Base-by-base conservation (phyloP, 2,888 invertebrate species). In the Elysia crispata region DNA sequence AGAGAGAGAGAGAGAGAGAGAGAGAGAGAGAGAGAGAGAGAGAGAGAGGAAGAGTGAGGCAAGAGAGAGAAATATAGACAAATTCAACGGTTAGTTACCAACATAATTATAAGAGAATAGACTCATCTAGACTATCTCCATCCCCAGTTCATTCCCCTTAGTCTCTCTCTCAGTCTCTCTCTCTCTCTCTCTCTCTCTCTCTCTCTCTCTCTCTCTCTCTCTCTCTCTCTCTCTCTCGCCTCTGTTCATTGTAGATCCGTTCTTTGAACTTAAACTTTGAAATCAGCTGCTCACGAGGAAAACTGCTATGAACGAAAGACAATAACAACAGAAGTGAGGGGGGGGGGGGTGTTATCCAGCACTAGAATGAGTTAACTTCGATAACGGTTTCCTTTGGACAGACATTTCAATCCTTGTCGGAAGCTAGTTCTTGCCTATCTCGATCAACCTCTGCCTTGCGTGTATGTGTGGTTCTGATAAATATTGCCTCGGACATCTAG, bases 161-260 rank as follows among this genome's bases (percentile, higher is more conserved):
- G 25, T 41, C 41, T 41, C 41, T 3, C 41, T 6, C 41, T 41
- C 41, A 6, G 3, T 41, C 5, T 41, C 41, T 41, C 5, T 41
- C 41, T 41, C 41, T 41, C 11, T 41, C 41, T 41, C 41, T 41
- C 41, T 3, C 66, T 74, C 25, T 74, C 50, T 64, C 79, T 79
- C 50, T 74, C 66, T 74, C 31, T 50, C 67, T 74, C 30, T 79
- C 31, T 49, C 30, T 79, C 66, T 73, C 54, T 50, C 23, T 74
- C 66, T 50, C 25, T 54, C 72, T 64, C 64, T 62, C 62, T 64
- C 64, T 57, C 50, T 49, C 28, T 73, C 64, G 60, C 64, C 23
- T n/a, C n/a, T 20, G 31, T 23, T 72, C 28, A 30, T 15, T 31
- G 13, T 60, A 23, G 20, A 23, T 70, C 72, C 23, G n/a, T 28